Evolutionary conservation across 2,797 vertebrate genomes (phyloP).

Genomic region (Ispidina lecontei): DNA sequence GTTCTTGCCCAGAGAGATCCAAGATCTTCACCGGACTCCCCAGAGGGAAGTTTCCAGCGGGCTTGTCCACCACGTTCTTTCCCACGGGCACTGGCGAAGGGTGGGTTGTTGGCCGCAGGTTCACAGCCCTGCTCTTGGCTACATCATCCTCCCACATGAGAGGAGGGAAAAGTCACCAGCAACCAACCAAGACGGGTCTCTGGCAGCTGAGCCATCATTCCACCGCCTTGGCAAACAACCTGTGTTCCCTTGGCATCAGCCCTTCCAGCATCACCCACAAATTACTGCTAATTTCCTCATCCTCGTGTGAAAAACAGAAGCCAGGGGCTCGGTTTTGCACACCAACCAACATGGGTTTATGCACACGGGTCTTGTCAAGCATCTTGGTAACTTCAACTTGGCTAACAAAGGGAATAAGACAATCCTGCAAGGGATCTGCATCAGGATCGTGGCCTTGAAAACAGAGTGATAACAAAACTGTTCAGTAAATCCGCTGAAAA

Average conservation of each 20-base stretch:
- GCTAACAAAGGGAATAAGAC: fast-evolving
- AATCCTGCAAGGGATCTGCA: neutral
- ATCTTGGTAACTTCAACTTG: neutral
- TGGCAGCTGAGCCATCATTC: neutral
- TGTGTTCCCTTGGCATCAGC: neutral
- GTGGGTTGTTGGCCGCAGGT: neutral
- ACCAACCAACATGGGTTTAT: fast-evolving
- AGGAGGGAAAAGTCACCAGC: neutral
- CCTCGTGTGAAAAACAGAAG: neutral
- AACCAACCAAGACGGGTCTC: neutral
- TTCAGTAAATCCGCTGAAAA: neutral
- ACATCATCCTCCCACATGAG: fast-evolving
- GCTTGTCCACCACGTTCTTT: neutral
- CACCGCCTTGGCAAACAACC: fast-evolving
- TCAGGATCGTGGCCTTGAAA: neutral
- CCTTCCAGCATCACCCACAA: neutral
- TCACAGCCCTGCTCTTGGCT: neutral
- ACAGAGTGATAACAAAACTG: neutral
- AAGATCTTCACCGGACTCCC: neutral
- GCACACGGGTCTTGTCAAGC: neutral
- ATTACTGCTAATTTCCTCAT: fast-evolving
- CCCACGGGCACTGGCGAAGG: neutral
- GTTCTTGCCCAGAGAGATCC: neutral
- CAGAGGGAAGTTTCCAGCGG: neutral
- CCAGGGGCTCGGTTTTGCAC: neutral